phyloP scores from a whole-genome alignment of 1,140 invertebrate species.

The Drosophila pandora region DNA sequence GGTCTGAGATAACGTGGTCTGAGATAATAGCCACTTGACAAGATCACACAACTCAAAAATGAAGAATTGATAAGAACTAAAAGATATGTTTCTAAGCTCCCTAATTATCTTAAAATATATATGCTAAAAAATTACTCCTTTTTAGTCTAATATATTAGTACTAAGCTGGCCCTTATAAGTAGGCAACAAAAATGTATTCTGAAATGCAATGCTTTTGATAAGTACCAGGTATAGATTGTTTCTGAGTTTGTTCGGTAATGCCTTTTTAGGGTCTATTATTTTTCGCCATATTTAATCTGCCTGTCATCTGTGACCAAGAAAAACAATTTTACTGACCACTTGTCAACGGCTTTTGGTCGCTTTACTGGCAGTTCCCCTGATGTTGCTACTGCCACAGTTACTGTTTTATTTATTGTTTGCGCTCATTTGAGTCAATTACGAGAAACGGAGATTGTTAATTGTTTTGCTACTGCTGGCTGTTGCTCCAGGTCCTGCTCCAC shows the following conservation, averaged over 20 bases:
- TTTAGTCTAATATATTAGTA: too few relatives aligned
- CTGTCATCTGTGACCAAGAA: slow-evolving; percentile 8
- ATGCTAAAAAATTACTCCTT: too few relatives aligned
- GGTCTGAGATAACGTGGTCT: not conserved
- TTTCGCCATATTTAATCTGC: not conserved
- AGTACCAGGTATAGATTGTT: too few relatives aligned
- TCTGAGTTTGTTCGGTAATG: not conserved
- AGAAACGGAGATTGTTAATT: slow-evolving; percentile 79
- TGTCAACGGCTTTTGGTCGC: slow-evolving; percentile 54
- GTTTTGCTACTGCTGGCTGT: slow-evolving; percentile 53
- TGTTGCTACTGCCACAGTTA: slow-evolving; percentile 41
- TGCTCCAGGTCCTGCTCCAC: slow-evolving; percentile 1
- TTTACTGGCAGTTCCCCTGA: slow-evolving; percentile 1
- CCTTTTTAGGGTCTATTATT: not conserved
- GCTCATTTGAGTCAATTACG: slow-evolving; percentile 78
- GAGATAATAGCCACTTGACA: not conserved
- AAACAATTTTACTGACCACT: slow-evolving; percentile 5
- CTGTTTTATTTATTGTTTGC: slow-evolving; percentile 80
- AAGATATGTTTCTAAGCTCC: too few relatives aligned
- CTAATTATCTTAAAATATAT: too few relatives aligned
- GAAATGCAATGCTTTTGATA: too few relatives aligned
- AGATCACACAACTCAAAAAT: not conserved
- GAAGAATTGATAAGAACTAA: not conserved
- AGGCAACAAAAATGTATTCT: too few relatives aligned
- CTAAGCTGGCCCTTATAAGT: too few relatives aligned